These are phyloP conservation scores for Eudemis profundana DNA, from an alignment of 2,888 invertebrate species.

Conservation along the genomic window DNA sequence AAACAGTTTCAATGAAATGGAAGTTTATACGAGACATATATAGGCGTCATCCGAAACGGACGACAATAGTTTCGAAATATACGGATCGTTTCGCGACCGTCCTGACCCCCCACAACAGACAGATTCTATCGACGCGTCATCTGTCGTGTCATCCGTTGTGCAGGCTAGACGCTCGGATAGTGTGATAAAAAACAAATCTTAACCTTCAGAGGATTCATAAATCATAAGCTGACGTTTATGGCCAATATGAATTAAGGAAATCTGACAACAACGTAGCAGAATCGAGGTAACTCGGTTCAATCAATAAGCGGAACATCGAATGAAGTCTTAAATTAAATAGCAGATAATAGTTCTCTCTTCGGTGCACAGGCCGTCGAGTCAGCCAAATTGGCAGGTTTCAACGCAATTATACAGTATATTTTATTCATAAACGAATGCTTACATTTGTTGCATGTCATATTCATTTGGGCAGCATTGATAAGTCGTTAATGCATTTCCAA, in stretches of 20 bases:
- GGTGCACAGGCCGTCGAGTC: too few species aligned
- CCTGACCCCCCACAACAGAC: conserved; percentile 77
- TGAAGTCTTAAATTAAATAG: too few species aligned
- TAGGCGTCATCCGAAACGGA: conserved; percentile 11
- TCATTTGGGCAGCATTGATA: conserved; percentile 15
- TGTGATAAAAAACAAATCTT: conserved; percentile 26
- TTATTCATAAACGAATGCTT: conserved; percentile 5
- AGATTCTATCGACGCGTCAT: conserved; percentile 60
- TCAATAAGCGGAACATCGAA: neutral
- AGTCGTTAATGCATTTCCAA: conserved; percentile 20
- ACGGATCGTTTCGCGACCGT: conserved; percentile 57
- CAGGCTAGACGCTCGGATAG: conserved; percentile 41
- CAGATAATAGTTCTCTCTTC: too few species aligned
- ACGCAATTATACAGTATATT: too few species aligned
- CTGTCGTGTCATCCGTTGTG: conserved; percentile 65
- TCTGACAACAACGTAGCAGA: neutral
- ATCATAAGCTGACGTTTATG: conserved; percentile 2
- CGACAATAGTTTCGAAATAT: conserved; percentile 28
- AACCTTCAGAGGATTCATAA: conserved; percentile 26
- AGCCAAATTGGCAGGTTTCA: too few species aligned
- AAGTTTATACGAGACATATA: neutral
- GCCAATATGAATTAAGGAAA: neutral
- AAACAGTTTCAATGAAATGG: neutral
- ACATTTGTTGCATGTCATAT: conserved; percentile 10
- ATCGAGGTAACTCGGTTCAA: neutral